Conservation (phyloP, 2,113 vertebrate genomes). For the Dipodomys merriami region DNA sequence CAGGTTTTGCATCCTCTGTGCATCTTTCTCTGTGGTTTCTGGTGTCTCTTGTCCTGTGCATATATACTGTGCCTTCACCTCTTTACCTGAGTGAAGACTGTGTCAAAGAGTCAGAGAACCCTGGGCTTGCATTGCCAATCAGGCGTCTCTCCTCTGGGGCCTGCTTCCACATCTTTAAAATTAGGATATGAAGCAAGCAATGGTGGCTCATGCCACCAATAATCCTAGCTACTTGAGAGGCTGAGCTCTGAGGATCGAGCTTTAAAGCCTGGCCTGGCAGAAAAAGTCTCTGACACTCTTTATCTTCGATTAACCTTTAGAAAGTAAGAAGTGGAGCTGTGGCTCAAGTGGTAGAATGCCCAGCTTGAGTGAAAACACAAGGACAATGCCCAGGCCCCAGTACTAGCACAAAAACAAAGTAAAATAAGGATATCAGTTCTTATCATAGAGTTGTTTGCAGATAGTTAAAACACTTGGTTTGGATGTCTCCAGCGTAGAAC, state of each 20-base stretch:
- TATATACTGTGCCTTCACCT: neutral
- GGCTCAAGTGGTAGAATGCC: no score
- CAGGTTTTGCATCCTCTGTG: neutral
- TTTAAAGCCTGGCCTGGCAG: no score
- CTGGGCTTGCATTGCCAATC: neutral
- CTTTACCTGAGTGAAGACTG: neutral
- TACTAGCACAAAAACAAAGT: no score
- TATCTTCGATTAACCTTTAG: no score
- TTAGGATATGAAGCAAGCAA: no score
- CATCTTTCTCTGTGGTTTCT: neutral
- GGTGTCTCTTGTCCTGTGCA: neutral
- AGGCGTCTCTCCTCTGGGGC: neutral
- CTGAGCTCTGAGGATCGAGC: no score
- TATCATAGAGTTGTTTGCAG: neutral
- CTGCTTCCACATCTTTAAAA: neutral
- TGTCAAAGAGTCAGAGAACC: neutral
- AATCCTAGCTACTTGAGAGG: no score
- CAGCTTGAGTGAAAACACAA: no score
- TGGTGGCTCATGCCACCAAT: no score
- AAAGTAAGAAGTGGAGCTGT: no score
- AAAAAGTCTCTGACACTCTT: no score
- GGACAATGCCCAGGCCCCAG: no score
- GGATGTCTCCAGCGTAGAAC: neutral
- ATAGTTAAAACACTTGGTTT: neutral
- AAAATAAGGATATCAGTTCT: neutral